A percentile compares a stretch with the other conserved stretches of the same genome.
Conservation (phyloP, 2,797 vertebrate genomes). For the Lacerta bilineata region DNA sequence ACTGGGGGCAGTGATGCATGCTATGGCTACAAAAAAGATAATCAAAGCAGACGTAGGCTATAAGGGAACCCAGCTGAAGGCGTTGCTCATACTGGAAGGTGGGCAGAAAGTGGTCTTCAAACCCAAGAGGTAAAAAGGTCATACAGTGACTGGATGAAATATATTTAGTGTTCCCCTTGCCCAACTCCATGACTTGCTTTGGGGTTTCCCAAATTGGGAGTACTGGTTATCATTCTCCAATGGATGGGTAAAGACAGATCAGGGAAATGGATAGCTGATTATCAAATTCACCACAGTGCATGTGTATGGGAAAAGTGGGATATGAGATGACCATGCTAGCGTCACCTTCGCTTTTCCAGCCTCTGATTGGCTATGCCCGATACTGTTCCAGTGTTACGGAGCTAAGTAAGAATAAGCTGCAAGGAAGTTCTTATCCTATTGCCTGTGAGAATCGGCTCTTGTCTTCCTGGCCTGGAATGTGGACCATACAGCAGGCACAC, state of each 20-base stretch:
- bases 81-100: constrained; percentile 93
- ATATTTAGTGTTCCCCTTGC: not conserved
- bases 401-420: not conserved
- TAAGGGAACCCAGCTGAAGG: constrained; percentile 97
- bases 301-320: too few species aligned
- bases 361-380: not conserved
- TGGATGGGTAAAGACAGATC: not conserved
- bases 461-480: not conserved
- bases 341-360: too few species aligned
- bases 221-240: not conserved
- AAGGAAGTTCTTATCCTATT: not conserved
- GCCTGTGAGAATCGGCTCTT: not conserved
- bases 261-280: not conserved
- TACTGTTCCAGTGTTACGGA: not conserved
- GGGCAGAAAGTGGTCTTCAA: constrained; percentile 99
- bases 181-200: not conserved
- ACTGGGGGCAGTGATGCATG: constrained; percentile 92
- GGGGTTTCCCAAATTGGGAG: not conserved
- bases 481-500: not conserved
- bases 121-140: constrained; percentile 89
- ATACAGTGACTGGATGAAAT: accelerated
- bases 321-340: not conserved
- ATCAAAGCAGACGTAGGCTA: constrained; percentile 95
- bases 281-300: too few species aligned
- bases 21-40: constrained; percentile 89